Base-by-base conservation (phyloP, 2,888 invertebrate species). In the Poecilobothrus nobilitatus region DNA sequence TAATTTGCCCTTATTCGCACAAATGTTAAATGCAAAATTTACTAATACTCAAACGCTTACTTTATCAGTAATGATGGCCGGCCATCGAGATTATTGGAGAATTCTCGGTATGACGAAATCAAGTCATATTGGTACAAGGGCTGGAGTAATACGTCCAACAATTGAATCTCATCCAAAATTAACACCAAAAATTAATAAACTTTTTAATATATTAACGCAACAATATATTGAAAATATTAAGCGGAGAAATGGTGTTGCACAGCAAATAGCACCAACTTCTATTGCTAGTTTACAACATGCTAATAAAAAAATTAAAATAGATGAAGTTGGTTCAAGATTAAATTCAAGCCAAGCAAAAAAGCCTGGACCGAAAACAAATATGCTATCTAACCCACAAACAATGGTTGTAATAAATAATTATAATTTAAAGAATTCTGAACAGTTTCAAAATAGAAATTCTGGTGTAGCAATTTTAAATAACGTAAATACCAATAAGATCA, bases 151-250 rank as follows among this genome's bases (percentile, higher is more conserved):
- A 0, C 81, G 78, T 67, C 82, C 82, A 0, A 81, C 80, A 5
- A 80, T 81, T 0, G 73, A 75, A 64, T 77, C 78, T 0, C 81
- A 82, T 76, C 82, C 82, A 2, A 67, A 76, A n/a, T 71, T 82
- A 10, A 78, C 81, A 2, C 76, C 75, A 65, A 82, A 82, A 71
- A 81, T 82, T 2, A 80, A 80, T 70, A 73, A 76, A 1, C 71
- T 81, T 0, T 81, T 78, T 67, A 76, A 77, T n/a, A 71, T 78
- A 33, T 71, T 80, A 69, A 77, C 80, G 0, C 79, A 79, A 67
- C 80, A 80, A 67, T 76, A 77, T n/a, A 74, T 77, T 0, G 75
- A 76, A 20, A 79, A 80, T 4, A n/a, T 65, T 1, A 10, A 33
- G n/a, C 2, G 33, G 10, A 37, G 21, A 37, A 6, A 71, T 74